Conservation (phyloP, 2,113 vertebrate genomes). For the Cygnus atratus region DNA sequence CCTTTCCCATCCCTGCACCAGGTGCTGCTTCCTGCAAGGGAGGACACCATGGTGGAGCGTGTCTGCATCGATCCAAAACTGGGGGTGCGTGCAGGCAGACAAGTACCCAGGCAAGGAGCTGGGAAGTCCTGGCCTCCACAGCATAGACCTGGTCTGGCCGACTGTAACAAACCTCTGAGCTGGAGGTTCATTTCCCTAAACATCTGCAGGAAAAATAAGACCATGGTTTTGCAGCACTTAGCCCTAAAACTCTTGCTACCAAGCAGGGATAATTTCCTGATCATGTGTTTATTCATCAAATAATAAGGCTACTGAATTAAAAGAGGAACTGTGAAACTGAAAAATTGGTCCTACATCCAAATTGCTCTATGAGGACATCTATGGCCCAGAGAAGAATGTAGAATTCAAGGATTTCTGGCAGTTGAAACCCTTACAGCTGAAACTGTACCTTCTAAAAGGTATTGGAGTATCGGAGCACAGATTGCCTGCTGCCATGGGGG, state of each 20-base stretch:
- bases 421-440: not conserved
- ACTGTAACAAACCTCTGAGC: not conserved
- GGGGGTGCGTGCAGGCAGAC: not conserved
- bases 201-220: not conserved
- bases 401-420: not conserved
- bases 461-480: not conserved
- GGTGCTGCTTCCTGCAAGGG: not conserved
- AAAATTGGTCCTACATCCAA: not conserved
- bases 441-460: not conserved
- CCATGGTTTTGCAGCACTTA: not conserved
- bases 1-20: not conserved
- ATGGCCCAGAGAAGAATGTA: not conserved
- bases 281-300: not conserved
- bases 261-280: not conserved
- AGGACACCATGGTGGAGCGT: not conserved
- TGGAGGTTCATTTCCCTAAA: not conserved
- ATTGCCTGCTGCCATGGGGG: rapidly evolving
- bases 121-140: not conserved
- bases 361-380: not conserved
- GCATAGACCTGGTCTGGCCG: rapidly evolving
- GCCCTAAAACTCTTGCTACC: not conserved
- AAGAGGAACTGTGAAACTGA: not conserved
- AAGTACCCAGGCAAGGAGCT: not conserved
- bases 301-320: not conserved
- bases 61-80: not conserved